Conservation (phyloP, 2,888 invertebrate species). For the Eupithecia vulgata region DNA sequence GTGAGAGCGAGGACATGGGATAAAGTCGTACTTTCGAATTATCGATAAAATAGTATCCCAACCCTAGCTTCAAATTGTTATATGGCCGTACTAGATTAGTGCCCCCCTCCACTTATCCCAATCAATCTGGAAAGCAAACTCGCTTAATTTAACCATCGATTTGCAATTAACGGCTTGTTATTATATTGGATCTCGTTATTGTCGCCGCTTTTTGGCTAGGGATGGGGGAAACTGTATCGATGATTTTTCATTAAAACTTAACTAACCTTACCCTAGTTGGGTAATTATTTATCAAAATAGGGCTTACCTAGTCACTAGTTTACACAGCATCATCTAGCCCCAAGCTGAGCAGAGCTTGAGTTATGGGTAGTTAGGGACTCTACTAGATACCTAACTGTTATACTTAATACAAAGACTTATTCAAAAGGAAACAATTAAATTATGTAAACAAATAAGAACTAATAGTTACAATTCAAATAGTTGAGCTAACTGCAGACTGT, state of each 20-base stretch:
- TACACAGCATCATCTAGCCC: no score
- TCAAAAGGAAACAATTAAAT: no score
- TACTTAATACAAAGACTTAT: no score
- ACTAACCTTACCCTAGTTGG: not conserved
- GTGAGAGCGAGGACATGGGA: not conserved
- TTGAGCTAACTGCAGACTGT: no score
- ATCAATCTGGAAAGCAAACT: slow-evolving; percentile 73
- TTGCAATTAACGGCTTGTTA: slow-evolving; percentile 70
- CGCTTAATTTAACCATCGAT: slow-evolving; percentile 72
- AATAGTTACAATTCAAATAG: no score
- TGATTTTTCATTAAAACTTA: not conserved
- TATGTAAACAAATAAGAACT: no score
- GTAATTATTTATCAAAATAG: not conserved
- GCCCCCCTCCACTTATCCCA: slow-evolving; percentile 59
- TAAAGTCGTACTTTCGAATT: not conserved
- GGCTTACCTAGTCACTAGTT: not conserved
- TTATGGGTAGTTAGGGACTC: no score
- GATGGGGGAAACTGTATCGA: slow-evolving; percentile 20
- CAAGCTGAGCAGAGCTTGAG: no score
- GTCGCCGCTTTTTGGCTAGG: slow-evolving; percentile 36
- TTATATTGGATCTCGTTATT: slow-evolving; percentile 60
- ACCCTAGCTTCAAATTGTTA: slow-evolving; percentile 58
- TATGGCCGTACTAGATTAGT: slow-evolving; percentile 65
- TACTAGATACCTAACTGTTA: no score
- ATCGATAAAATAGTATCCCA: slow-evolving; percentile 40